phyloP scores from a whole-genome alignment of 2,888 invertebrate genomes.

The Epinotia ramella region DNA sequence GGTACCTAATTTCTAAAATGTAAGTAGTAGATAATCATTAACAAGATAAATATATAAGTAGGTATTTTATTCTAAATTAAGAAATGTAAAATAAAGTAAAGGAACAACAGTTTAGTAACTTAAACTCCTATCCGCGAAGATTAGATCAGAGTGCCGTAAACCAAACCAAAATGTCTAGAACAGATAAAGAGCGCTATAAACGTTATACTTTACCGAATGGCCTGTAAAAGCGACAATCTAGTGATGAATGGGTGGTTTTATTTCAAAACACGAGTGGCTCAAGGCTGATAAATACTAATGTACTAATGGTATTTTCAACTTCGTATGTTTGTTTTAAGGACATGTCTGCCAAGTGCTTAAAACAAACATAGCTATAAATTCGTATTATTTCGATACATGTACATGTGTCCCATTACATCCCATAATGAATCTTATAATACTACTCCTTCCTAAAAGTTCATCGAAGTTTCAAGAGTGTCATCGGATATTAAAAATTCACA shows the following conservation, averaged over 20 bases:
- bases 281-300: constrained; percentile 23
- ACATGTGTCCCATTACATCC: neutral
- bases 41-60: too few species aligned
- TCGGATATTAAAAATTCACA: too few species aligned
- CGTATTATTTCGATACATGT: neutral
- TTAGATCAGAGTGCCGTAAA: constrained; percentile 63
- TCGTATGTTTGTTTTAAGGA: constrained; percentile 9
- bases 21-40: too few species aligned
- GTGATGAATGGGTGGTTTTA: constrained; percentile 51
- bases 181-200: constrained; percentile 60
- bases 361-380: neutral
- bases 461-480: too few species aligned
- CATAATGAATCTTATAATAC: too few species aligned
- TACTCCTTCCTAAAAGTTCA: too few species aligned
- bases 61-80: neutral
- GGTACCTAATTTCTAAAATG: too few species aligned
- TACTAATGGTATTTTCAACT: constrained; percentile 21
- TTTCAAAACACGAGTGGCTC: constrained; percentile 43
- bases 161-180: constrained; percentile 61
- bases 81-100: neutral
- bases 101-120: neutral
- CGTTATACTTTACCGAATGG: constrained; percentile 59
- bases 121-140: constrained; percentile 54
- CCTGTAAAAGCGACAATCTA: constrained; percentile 60
- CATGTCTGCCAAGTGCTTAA: neutral